Conservation (phyloP, 2,797 vertebrate species). For the Hypotaenidia okinawae region DNA sequence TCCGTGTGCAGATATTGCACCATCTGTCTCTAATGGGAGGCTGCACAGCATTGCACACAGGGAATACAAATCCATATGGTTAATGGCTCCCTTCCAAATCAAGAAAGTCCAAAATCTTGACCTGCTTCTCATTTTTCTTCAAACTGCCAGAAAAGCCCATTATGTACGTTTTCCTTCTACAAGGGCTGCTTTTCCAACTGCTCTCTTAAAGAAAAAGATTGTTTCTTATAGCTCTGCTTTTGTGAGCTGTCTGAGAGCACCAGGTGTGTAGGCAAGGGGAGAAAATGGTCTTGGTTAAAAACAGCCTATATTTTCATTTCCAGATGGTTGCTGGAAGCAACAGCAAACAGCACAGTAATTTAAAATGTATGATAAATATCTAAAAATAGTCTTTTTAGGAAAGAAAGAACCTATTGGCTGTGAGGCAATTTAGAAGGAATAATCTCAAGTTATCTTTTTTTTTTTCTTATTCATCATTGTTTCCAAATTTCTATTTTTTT, state of each 20-base stretch:
- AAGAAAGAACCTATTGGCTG: background rate
- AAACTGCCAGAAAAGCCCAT: background rate
- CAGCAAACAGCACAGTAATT: background rate
- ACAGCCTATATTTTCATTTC: constrained; percentile 10
- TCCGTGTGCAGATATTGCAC: background rate
- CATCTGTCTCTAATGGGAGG: constrained; percentile 48
- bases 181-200: background rate
- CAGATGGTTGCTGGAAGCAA: constrained; percentile 27
- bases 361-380: background rate
- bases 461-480: background rate
- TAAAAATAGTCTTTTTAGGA: background rate
- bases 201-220: background rate
- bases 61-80: constrained; percentile 59
- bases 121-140: constrained; percentile 30
- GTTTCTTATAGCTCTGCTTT: background rate
- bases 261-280: constrained; percentile 10
- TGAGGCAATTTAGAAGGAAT: background rate
- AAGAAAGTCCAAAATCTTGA: constrained; percentile 48
- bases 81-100: constrained; percentile 23
- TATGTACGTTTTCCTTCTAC: background rate
- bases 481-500: background rate
- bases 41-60: background rate
- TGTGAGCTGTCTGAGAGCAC: constrained; percentile 1
- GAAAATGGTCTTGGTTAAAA: constrained; percentile 8
- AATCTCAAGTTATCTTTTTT: background rate